A percentile compares a stretch with the other conserved stretches of the same genome.
phyloP scores from a whole-genome alignment of 2,888 invertebrate species.

The Drosophila sordidula region DNA sequence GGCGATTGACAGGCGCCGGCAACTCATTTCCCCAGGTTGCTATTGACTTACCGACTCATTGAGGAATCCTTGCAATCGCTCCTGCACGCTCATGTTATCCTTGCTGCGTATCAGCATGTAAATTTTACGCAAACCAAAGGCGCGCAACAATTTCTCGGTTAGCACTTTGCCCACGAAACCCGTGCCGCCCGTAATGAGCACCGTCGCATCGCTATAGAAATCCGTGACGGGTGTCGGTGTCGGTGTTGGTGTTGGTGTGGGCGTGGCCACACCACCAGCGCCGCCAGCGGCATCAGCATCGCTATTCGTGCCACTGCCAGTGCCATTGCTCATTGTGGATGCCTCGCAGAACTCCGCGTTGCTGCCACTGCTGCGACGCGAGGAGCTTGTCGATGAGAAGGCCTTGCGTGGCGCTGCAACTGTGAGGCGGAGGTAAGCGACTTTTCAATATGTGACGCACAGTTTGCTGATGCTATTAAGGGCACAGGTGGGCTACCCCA shows the following conservation, averaged over 20 bases:
- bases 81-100: constrained; percentile 82
- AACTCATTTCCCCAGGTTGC: constrained; percentile 31
- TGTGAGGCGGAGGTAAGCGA: background rate
- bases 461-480: background rate
- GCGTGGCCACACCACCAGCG: constrained; percentile 14
- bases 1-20: constrained; percentile 6
- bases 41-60: constrained; percentile 82
- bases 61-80: constrained; percentile 83
- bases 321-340: constrained; percentile 39
- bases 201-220: constrained; percentile 83
- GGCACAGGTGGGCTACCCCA: background rate
- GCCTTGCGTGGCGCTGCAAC: constrained; percentile 60
- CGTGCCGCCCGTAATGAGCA: constrained; percentile 85
- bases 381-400: constrained; percentile 66
- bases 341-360: constrained; percentile 39
- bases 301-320: constrained; percentile 8
- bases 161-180: constrained; percentile 85
- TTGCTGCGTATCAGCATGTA: constrained; percentile 85
- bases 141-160: constrained; percentile 84
- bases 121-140: constrained; percentile 83
- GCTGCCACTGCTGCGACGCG: constrained; percentile 56
- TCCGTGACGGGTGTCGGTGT: constrained; percentile 78
- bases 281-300: constrained; percentile 22
- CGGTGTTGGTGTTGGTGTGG: constrained; percentile 63
- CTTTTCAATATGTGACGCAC: constrained; percentile 23